Percentiles rank a stretch among this genome's conserved stretches.
Evolutionary conservation across 2,888 invertebrate species (phyloP).

Genomic region (Apamea sordens): DNA sequence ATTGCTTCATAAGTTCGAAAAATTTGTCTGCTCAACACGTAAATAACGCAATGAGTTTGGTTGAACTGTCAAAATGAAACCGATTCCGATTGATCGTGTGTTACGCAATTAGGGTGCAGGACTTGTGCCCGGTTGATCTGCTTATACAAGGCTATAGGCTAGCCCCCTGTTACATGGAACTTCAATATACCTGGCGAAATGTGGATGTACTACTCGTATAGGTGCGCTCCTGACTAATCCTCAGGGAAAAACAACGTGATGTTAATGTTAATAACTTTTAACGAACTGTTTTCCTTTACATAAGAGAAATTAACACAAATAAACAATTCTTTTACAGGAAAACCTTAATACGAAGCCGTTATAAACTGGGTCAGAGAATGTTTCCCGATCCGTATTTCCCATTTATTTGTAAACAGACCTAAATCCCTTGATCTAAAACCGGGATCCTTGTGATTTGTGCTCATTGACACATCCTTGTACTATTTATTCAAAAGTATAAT

Average conservation of each 20-base stretch:
- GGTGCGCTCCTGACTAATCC: no score
- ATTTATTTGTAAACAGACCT: slow-evolving; percentile 38
- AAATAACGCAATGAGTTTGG: no score
- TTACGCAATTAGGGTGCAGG: no score
- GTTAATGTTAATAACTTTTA: background rate
- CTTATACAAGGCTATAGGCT: background rate
- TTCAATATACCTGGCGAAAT: background rate
- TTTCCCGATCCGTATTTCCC: slow-evolving; percentile 22
- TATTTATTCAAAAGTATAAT: background rate
- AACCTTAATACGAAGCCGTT: background rate
- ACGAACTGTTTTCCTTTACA: background rate
- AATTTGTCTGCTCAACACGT: no score
- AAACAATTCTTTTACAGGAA: slow-evolving; percentile 11
- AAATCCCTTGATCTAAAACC: slow-evolving; percentile 29
- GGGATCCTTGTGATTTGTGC: slow-evolving; percentile 33
- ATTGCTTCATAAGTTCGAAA: no score
- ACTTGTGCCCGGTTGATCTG: background rate
- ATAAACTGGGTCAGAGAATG: slow-evolving; percentile 23
- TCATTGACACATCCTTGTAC: slow-evolving; percentile 19
- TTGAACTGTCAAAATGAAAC: no score
- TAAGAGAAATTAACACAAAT: slow-evolving; percentile 13
- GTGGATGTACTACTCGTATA: background rate
- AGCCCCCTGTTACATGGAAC: background rate
- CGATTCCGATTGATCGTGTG: no score
- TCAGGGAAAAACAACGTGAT: background rate